These are phyloP conservation scores for Sinocyclocheilus grahami DNA, from an alignment of 2,113 vertebrate species.

Conservation along the genomic window DNA sequence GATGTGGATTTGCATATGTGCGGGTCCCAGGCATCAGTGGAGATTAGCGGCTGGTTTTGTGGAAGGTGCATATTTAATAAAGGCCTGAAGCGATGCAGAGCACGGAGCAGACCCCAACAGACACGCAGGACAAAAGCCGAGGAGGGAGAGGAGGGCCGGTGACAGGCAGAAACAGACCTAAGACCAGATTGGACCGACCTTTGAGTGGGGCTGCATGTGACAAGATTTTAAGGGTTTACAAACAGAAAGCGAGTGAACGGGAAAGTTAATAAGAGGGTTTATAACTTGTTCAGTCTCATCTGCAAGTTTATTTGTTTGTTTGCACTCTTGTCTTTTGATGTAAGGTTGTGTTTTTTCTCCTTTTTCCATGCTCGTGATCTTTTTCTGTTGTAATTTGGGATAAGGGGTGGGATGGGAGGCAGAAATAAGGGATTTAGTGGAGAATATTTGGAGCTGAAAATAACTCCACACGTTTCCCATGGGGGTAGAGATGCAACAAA, in stretches of 20 bases:
- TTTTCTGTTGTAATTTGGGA: slow-evolving; percentile 21
- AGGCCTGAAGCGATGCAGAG: slow-evolving; percentile 91
- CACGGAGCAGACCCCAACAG: slow-evolving; percentile 80
- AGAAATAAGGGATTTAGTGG: slow-evolving; percentile 16
- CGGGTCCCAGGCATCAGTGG: slow-evolving; percentile 95
- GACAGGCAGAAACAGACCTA: slow-evolving; percentile 84
- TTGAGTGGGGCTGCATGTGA: slow-evolving; percentile 71
- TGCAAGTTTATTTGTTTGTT: slow-evolving; percentile 49
- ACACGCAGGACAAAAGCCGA: slow-evolving; percentile 83
- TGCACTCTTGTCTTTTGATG: slow-evolving; percentile 48
- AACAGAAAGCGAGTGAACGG: slow-evolving; percentile 58
- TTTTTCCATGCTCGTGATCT: slow-evolving; percentile 2
- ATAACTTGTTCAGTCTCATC: slow-evolving; percentile 55
- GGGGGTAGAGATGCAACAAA: neutral
- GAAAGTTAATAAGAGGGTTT: slow-evolving; percentile 58
- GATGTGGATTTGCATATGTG: slow-evolving; percentile 99
- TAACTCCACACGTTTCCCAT: slow-evolving; percentile 30
- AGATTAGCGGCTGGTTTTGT: slow-evolving; percentile 84
- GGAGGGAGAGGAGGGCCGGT: slow-evolving; percentile 80
- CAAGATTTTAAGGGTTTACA: slow-evolving; percentile 79
- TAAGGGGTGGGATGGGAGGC: slow-evolving; percentile 29
- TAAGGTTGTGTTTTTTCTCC: slow-evolving; percentile 32
- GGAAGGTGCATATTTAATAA: slow-evolving; percentile 99
- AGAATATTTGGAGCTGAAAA: slow-evolving; percentile 41
- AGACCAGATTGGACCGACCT: slow-evolving; percentile 79